Evolutionary conservation across 2,113 vertebrate genomes (phyloP), one percentile per base, ranked within the genome.

Genomic region (Limnothrissa miodon): DNA sequence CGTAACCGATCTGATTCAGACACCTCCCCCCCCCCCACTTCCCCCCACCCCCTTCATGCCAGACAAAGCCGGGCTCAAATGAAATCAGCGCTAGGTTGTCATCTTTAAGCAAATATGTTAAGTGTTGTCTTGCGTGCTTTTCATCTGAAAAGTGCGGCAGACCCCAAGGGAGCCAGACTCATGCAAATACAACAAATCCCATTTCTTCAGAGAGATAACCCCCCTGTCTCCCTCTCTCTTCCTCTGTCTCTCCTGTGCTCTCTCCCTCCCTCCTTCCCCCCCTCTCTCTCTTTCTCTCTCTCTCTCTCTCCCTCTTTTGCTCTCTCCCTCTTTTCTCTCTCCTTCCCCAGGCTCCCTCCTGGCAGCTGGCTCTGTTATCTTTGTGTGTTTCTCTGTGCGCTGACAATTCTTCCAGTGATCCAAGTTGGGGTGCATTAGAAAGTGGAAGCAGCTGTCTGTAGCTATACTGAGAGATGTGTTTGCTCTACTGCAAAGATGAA

Each of bases 401-500:
- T 98, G 97, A 98, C 97, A 97, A 96, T 97, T 96, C 96, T 96
- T 93, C 95, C 96, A 96, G 94, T 97, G 98, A 98, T 98, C 97
- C 97, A 97, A 98, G 97, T 97, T 98, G 96, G 96, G 95, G 95
- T 95, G 97, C 96, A 95, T 98, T 97, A 97, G 96, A 97, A 97
- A 97, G 97, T 97, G 96, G 96, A 97, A 97, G 96, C 97, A 98
- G 97, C 96, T 98, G 97, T 98, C 97, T 98, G 96, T 97, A 95
- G 96, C 97, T 96, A 96, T 97, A 96, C 96, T 95, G 96, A 97
- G 97, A 96, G 97, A 98, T 93, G 95, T 97, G 96, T 97, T 97
- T 98, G 96, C 96, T 97, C 95, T 97, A 95, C 97, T 97, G 97
- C 97, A 95, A 96, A 99, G 97, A 99, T 97, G 97, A 99, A 99